Percentiles rank a stretch among this genome's conserved stretches.
Conservation (phyloP, 2,888 invertebrate genomes). For the Chrysina gloriosa region DNA sequence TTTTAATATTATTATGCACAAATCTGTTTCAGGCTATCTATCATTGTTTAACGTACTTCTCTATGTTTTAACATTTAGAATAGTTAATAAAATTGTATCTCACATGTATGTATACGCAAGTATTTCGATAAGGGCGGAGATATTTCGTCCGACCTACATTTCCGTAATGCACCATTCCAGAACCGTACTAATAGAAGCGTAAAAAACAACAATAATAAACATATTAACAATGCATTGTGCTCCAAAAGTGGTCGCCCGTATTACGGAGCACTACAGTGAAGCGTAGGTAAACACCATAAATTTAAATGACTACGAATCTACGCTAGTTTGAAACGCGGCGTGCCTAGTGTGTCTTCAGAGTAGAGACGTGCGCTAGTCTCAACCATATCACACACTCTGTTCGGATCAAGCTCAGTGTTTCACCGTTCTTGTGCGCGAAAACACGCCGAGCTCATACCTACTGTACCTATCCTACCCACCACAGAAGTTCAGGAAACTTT, state of each 20-base stretch:
- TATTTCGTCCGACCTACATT: conserved; percentile 9
- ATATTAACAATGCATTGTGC: conserved; percentile 32
- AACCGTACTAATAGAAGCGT: background rate
- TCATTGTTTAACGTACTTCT: too few relatives aligned
- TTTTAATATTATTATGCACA: too few relatives aligned
- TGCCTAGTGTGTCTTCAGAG: conserved; percentile 31
- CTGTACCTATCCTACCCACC: background rate
- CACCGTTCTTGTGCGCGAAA: conserved; percentile 41
- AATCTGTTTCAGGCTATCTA: too few relatives aligned
- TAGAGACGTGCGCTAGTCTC: conserved; percentile 37
- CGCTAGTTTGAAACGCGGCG: conserved; percentile 34
- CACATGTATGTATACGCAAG: background rate
- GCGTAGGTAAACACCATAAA: conserved; percentile 52
- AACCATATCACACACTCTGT: conserved; percentile 37
- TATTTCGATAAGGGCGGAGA: background rate
- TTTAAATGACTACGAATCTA: conserved; percentile 43
- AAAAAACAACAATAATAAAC: conserved; percentile 28
- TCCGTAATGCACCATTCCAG: background rate
- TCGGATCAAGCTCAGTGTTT: conserved; percentile 39
- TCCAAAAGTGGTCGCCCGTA: conserved; percentile 22
- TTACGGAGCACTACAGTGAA: conserved; percentile 10
- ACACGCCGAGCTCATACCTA: conserved; percentile 33
- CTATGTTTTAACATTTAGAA: too few relatives aligned
- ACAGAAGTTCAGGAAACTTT: conserved; percentile 25
- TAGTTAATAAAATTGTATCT: too few relatives aligned